Conservation (phyloP, 2,888 invertebrate genomes). For the Scaptomyza reducta region DNA sequence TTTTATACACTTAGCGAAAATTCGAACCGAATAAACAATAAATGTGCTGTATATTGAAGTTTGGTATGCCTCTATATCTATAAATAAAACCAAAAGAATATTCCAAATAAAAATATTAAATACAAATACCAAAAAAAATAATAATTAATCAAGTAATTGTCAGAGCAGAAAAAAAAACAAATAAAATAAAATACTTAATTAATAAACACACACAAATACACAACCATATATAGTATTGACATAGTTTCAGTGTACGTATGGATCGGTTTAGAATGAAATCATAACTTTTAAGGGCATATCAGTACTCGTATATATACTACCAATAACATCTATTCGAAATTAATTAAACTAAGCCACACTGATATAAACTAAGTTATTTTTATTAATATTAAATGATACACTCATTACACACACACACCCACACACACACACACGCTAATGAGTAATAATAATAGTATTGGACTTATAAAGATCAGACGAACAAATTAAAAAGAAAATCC, state of each 20-base stretch:
- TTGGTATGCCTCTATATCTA: conserved; percentile 81
- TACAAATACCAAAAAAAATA: conserved; percentile 24
- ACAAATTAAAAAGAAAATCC: conserved; percentile 35
- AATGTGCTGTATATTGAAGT: conserved; percentile 63
- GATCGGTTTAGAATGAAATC: conserved; percentile 34
- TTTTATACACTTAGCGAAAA: conserved; percentile 72
- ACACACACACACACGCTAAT: conserved; percentile 35
- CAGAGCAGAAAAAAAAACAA: conserved; percentile 30
- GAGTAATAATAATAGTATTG: conserved; percentile 53
- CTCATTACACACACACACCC: conserved; percentile 47
- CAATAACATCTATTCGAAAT: conserved; percentile 46
- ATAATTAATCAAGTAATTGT: conserved; percentile 49
- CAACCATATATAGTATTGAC: conserved; percentile 16
- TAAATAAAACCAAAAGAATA: conserved; percentile 52
- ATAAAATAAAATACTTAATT: conserved; percentile 32
- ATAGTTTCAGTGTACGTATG: conserved; percentile 34
- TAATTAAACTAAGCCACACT: conserved; percentile 69
- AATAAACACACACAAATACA: conserved; percentile 16
- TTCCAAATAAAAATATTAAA: conserved; percentile 35
- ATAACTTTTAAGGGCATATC: conserved; percentile 51
- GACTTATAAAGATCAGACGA: conserved; percentile 66
- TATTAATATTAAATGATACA: conserved; percentile 58
- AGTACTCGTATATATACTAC: conserved; percentile 38
- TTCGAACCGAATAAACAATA: conserved; percentile 55
- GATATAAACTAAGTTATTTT: conserved; percentile 75